Conservation (phyloP, 2,113 vertebrate genomes). For the Donacobius atricapilla region DNA sequence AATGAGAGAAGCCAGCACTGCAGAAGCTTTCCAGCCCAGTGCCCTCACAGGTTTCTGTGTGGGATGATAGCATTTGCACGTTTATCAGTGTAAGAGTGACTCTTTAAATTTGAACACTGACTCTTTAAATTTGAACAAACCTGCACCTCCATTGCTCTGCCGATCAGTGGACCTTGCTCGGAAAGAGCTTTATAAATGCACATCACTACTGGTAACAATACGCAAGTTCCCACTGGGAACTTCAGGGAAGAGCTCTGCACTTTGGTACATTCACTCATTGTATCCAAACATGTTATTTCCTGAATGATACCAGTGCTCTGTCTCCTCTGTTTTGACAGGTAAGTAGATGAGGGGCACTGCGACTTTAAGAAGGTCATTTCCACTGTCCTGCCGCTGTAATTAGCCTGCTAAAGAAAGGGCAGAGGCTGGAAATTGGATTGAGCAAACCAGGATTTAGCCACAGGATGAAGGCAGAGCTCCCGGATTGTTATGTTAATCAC, state of each 20-base stretch:
- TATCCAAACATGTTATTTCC: not conserved
- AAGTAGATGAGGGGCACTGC: slow-evolving; percentile 36
- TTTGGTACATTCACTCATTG: not conserved
- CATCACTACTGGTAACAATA: not conserved
- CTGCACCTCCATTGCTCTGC: not conserved
- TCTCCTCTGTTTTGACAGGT: slow-evolving; percentile 45
- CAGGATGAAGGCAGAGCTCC: slow-evolving; percentile 71
- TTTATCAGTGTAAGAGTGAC: not conserved
- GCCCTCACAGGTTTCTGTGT: not conserved
- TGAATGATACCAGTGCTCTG: not conserved
- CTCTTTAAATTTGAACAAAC: not conserved
- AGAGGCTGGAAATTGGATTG: slow-evolving; percentile 79
- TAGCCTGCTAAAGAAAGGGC: slow-evolving; percentile 80
- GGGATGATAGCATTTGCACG: not conserved
- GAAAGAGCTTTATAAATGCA: not conserved
- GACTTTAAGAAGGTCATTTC: slow-evolving; percentile 74
- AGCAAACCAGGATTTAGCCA: slow-evolving; percentile 75
- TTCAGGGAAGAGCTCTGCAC: not conserved
- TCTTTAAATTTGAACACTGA: not conserved
- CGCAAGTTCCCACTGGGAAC: not conserved
- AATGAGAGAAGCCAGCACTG: slow-evolving; percentile 30
- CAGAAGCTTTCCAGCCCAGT: slow-evolving; percentile 29
- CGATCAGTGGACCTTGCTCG: not conserved
- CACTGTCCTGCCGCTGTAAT: slow-evolving; percentile 68
- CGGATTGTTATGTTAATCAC: slow-evolving; percentile 81